Percentiles rank a stretch among this genome's conserved stretches.
Conservation (phyloP, 2,888 invertebrate species). For the Pyralis farinalis region DNA sequence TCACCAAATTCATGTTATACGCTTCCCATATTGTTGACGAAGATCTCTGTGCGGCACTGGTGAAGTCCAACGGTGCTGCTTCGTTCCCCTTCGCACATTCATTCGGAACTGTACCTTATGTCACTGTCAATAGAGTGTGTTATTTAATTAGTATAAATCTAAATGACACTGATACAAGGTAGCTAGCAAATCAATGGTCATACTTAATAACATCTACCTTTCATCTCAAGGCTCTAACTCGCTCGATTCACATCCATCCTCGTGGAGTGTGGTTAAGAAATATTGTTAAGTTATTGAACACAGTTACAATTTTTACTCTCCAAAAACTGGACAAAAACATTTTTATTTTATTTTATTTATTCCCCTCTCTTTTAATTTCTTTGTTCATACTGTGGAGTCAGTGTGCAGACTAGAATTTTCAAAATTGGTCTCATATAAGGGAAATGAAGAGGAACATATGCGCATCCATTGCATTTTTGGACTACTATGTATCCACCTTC, state of each 20-base stretch:
- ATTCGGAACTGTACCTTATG: conserved; percentile 10
- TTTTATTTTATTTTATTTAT: too few species aligned
- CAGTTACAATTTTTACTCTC: too few species aligned
- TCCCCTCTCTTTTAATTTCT: too few species aligned
- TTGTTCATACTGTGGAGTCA: too few species aligned
- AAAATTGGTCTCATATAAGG: too few species aligned
- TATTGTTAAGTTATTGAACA: too few species aligned
- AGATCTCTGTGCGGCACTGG: conserved; percentile 22
- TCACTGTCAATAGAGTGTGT: conserved; percentile 5
- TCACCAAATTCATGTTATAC: conserved; percentile 15
- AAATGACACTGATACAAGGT: background rate
- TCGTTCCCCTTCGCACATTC: conserved; percentile 26
- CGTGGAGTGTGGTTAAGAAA: background rate
- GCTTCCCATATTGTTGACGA: conserved; percentile 23
- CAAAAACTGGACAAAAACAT: too few species aligned
- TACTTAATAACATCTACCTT: conserved; percentile 69
- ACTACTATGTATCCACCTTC: too few species aligned
- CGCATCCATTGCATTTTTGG: too few species aligned
- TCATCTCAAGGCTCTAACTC: conserved; percentile 43
- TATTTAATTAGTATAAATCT: background rate
- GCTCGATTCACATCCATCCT: conserved; percentile 15
- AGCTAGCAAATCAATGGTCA: background rate
- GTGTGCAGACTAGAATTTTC: too few species aligned
- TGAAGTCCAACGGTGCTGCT: conserved; percentile 19
- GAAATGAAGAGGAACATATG: too few species aligned